Evolutionary conservation across 1,140 invertebrate genomes (phyloP), one percentile per base, ranked within the genome.

Genomic region (Heliconius nattereri): DNA sequence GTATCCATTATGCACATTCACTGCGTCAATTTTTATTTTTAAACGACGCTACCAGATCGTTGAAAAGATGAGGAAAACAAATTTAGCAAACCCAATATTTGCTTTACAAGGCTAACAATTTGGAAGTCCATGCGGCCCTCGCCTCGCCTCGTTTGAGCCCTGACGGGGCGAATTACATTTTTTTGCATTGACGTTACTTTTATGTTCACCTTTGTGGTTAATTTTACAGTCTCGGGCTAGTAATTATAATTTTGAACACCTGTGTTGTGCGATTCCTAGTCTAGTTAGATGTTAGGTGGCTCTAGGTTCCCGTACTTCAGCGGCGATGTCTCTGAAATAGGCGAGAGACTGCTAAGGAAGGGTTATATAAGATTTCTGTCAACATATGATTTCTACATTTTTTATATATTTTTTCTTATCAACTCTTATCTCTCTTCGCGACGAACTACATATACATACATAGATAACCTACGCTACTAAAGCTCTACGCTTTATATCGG

Each of bases 111-210:
- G 57, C 71, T 73, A 60, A 78, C 71, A 78, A 78, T 78, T n/a
- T 57, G 26, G 32, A 60, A 75, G 29, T 75, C 52, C 73, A 54
- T 45, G 23, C 71, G 20, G 70, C 72, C 71, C 77, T 54, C 54
- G 49, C 23, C n/a, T n/a, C n/a, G n/a, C n/a, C n/a, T n/a, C 32
- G n/a, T 73, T 60, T 73, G 57, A n/a, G n/a, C 78, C 23, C 37
- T 49, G 78, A 78, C 54, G 23, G 40, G 37, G 78, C 78, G 49
- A n/a, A 66, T 32, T 74, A 49, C 7, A 70, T 57, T 20, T 52
- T 71, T 79, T 78, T 37, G 5, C 70, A 72, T 78, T 77, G n/a
- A 23, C 66, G 20, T 66, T 79, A 49, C 57, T 75, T 40, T 74
- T 70, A 54, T 70, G 26, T 35, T 71, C 71, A 23, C 26, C 9